Percentiles rank a stretch among this genome's conserved stretches.
Evolutionary conservation across 2,888 invertebrate genomes (phyloP).

Genomic region (Pherbina coryleti): DNA sequence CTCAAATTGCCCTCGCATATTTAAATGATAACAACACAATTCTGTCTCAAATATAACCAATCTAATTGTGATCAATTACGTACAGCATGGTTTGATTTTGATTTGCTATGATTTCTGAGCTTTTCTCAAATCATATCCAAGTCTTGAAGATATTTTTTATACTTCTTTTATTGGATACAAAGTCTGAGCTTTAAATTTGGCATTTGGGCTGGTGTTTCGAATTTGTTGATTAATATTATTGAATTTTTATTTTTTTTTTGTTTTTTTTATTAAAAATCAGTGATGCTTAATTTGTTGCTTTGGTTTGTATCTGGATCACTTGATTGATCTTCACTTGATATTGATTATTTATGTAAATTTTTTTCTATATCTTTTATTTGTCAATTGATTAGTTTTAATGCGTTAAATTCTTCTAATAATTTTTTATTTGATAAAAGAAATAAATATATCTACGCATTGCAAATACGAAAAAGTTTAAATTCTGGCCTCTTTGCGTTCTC

Average conservation of each 20-base stretch:
- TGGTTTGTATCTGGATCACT: not conserved
- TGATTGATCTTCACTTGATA: not conserved
- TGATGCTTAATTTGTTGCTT: not conserved
- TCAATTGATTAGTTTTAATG: slow-evolving; percentile 20
- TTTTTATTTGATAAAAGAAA: not conserved
- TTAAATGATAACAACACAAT: no score
- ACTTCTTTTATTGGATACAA: no score
- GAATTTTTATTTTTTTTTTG: not conserved
- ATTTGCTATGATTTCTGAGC: no score
- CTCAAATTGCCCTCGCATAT: no score
- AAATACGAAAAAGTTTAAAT: not conserved
- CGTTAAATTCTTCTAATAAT: slow-evolving; percentile 16
- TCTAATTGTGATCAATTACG: no score
- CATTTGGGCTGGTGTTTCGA: not conserved
- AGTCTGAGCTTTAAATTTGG: not conserved
- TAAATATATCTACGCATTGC: not conserved
- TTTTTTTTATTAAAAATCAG: not conserved
- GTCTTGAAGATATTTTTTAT: no score
- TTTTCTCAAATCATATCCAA: no score
- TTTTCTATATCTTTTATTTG: not conserved
- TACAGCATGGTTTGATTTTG: no score
- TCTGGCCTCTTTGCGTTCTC: not conserved
- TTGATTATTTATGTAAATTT: not conserved
- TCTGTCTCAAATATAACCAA: no score
- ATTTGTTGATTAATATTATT: not conserved